Evolutionary conservation across 2,113 vertebrate species (phyloP), one percentile per base, ranked within the genome.

Genomic region (Tragulus kanchil): DNA sequence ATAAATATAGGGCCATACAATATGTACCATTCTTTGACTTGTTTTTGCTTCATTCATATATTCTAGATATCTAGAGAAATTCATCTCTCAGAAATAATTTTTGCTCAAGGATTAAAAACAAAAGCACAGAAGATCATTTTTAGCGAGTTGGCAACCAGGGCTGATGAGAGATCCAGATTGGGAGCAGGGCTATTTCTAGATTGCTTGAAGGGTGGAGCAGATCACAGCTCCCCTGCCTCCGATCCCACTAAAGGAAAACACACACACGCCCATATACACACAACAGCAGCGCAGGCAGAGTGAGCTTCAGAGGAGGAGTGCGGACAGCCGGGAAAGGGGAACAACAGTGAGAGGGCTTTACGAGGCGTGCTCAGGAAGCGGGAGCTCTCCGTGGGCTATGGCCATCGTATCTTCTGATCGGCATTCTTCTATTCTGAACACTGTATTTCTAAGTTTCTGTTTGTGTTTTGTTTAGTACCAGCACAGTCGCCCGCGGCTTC

Each of bases 111-210:
- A 89, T 67, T 87, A 78, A 93, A 94, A 85, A 84, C 23, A 85
- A 83, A 97, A 92, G 17, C 81, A 81, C n/a, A 81, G 58, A 93
- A 87, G n/a, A 56, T 93, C 71, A 61, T 86, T 95, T 90, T 79
- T 89, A 94, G 93, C 77, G 81, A 77, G 58, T 95, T 94, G 62
- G 84, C 73, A 95, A 78, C 93, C 15, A 54, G 58, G 54, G 88
- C 85, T 71, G 75, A 69, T 62, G 87, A 86, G 8, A 93, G 85
- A 65, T 64, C 58, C 75, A 90, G 85, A 81, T 65, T 81, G 48
- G 13, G 23, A 90, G 28, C 26, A 65, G 28, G 75, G 31, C 88
- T 96, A 59, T 96, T 95, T 92, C 92, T 96, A 64, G 52, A 42
- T 67, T 94, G 54, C 93, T 93, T 95, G 79, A 62, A 95, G 69